A percentile compares a stretch with the other conserved stretches of the same genome.
Evolutionary conservation across 2,113 vertebrate species (phyloP).

Genomic region (Antechinus flavipes): DNA sequence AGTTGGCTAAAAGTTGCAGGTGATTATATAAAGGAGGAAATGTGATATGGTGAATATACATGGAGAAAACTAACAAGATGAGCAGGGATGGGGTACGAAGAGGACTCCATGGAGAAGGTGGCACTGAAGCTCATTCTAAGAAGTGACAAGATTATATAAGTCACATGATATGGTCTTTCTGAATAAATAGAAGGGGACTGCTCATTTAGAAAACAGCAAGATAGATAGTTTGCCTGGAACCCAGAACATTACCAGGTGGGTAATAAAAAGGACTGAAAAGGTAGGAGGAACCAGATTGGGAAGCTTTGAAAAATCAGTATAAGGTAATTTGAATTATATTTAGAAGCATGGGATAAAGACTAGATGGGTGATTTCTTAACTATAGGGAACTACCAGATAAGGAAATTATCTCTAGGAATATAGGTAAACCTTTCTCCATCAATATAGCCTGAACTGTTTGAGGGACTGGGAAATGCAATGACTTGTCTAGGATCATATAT

Average conservation of each 20-base stretch:
- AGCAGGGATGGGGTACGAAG: neutral
- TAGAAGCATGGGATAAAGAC: neutral
- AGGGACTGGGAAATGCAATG: neutral
- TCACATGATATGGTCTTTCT: neutral
- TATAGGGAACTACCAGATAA: neutral
- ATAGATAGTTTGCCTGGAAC: neutral
- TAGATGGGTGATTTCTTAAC: neutral
- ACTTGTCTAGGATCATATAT: neutral
- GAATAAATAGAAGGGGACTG: neutral
- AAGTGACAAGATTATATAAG: neutral
- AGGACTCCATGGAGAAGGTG: neutral
- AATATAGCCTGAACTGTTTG: neutral
- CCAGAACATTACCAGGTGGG: no score
- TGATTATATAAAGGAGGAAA: conserved; percentile 66
- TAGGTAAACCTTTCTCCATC: neutral
- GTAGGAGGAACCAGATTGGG: neutral
- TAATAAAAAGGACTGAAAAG: neutral
- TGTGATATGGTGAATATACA: neutral
- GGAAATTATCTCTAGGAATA: neutral
- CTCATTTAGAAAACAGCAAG: neutral
- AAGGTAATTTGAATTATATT: neutral
- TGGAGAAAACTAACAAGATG: neutral
- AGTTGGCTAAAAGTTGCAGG: conserved; percentile 29
- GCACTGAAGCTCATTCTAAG: neutral
- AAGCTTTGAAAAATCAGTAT: neutral